phyloP scores from a whole-genome alignment of 1,140 invertebrate species.

The Drosophila gunungcola region DNA sequence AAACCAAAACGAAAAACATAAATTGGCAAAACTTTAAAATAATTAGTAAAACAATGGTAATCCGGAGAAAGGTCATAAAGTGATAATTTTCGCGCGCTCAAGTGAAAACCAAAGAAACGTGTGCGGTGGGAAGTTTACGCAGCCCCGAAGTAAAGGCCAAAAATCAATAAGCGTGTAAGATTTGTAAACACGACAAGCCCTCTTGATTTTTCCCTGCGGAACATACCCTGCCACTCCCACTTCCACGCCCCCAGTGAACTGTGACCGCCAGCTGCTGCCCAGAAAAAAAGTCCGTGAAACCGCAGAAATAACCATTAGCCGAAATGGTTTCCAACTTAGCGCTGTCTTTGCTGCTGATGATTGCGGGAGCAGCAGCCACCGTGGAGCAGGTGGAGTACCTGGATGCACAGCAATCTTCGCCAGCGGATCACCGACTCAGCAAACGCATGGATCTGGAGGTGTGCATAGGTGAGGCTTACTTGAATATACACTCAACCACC shows the following conservation, averaged over 20 bases:
- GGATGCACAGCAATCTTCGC: slow-evolving; percentile 6
- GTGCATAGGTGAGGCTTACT: slow-evolving; percentile 72
- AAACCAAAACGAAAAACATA: slow-evolving; percentile 7
- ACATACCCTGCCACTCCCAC: slow-evolving; percentile 4
- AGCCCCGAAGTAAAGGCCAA: slow-evolving; percentile 28
- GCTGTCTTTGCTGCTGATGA: slow-evolving; percentile 21
- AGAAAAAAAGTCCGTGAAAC: slow-evolving; percentile 25
- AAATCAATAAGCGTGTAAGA: slow-evolving; percentile 78
- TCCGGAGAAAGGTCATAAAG: neutral
- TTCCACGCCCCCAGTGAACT: slow-evolving; percentile 38
- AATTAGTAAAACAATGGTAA: slow-evolving; percentile 3
- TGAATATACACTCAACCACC: too few relatives aligned
- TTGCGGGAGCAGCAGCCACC: slow-evolving; percentile 37
- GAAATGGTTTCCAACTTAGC: slow-evolving; percentile 43
- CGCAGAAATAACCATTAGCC: slow-evolving; percentile 47
- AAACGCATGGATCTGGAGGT: slow-evolving; percentile 82
- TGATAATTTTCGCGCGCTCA: slow-evolving; percentile 9
- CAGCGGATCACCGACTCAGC: slow-evolving; percentile 58
- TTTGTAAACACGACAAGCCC: slow-evolving; percentile 80
- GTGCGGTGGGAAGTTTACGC: slow-evolving; percentile 10
- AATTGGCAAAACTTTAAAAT: neutral
- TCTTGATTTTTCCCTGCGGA: neutral
- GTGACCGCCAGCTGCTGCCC: slow-evolving; percentile 36
- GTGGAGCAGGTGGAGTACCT: slow-evolving; percentile 60
- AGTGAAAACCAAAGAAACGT: slow-evolving; percentile 9